Percentiles rank a stretch among this genome's conserved stretches.
These are phyloP conservation scores for Plodia interpunctella DNA, from an alignment of 1,140 invertebrate genomes.

Conservation along the genomic window DNA sequence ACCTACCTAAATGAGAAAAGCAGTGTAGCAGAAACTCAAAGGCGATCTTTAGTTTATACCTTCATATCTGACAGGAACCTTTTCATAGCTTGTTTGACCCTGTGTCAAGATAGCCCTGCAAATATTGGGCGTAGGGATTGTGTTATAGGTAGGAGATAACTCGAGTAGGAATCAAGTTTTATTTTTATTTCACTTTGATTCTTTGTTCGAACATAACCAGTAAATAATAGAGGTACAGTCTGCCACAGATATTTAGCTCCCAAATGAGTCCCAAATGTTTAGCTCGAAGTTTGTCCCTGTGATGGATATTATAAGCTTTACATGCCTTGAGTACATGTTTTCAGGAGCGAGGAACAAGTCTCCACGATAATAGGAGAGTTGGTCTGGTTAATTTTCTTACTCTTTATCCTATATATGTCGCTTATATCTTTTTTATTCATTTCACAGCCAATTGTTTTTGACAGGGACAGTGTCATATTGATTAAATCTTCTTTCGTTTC, in stretches of 20 bases:
- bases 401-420: slow-evolving; percentile 20
- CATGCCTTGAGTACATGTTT: slow-evolving; percentile 11
- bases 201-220: no score
- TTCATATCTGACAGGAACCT: neutral
- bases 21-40: slow-evolving; percentile 8
- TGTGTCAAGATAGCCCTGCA: neutral
- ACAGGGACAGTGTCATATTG: slow-evolving; percentile 5
- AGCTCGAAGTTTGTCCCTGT: slow-evolving; percentile 14
- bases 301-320: slow-evolving; percentile 17
- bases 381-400: slow-evolving; percentile 9
- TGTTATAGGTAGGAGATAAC: neutral
- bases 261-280: slow-evolving; percentile 9
- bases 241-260: no score
- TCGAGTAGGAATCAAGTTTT: no score
- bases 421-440: slow-evolving; percentile 17
- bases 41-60: slow-evolving; percentile 1
- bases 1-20: slow-evolving; percentile 10
- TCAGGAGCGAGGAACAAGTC: slow-evolving; percentile 15
- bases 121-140: neutral
- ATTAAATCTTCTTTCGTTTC: slow-evolving; percentile 1
- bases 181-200: no score
- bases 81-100: neutral
- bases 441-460: neutral
- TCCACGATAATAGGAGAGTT: slow-evolving; percentile 18
- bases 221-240: no score